These are phyloP conservation scores for Ecliptopera silaceata DNA, from an alignment of 2,888 invertebrate genomes.

Conservation along the genomic window DNA sequence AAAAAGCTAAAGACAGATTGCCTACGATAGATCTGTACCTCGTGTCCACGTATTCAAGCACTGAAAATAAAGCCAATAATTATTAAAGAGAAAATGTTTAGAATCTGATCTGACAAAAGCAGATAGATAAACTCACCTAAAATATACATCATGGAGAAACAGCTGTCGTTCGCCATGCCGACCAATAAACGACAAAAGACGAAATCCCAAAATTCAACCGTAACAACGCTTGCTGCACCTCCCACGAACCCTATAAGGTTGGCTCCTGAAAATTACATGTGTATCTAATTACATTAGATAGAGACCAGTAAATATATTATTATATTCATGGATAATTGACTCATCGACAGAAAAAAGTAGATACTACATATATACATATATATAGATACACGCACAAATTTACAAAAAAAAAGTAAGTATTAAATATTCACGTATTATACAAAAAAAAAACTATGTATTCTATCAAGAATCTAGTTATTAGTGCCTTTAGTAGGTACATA, in stretches of 20 bases:
- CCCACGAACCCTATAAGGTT: constrained; percentile 86
- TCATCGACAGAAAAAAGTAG: no score
- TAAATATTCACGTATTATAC: no score
- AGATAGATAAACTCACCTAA: constrained; percentile 87
- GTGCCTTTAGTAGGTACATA: no score
- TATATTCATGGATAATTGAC: no score
- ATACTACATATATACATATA: no score
- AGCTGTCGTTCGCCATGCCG: constrained; percentile 92
- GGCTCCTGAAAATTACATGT: constrained; percentile 68
- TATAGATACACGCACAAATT: no score
- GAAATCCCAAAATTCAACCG: constrained; percentile 87
- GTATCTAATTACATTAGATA: background rate
- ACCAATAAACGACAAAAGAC: constrained; percentile 89
- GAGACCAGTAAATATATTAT: background rate
- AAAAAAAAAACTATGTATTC: no score
- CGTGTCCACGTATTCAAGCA: constrained; percentile 66
- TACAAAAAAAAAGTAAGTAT: no score
- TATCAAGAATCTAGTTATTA: no score
- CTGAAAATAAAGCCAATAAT: constrained; percentile 37
- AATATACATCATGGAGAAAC: constrained; percentile 93
- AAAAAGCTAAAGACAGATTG: constrained; percentile 61
- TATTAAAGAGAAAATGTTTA: background rate
- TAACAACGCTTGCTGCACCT: constrained; percentile 86
- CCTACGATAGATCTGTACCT: constrained; percentile 63
- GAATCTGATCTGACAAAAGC: background rate